These are phyloP conservation scores for Xestobium rufovillosum DNA, from an alignment of 2,888 invertebrate species.

Conservation along the genomic window DNA sequence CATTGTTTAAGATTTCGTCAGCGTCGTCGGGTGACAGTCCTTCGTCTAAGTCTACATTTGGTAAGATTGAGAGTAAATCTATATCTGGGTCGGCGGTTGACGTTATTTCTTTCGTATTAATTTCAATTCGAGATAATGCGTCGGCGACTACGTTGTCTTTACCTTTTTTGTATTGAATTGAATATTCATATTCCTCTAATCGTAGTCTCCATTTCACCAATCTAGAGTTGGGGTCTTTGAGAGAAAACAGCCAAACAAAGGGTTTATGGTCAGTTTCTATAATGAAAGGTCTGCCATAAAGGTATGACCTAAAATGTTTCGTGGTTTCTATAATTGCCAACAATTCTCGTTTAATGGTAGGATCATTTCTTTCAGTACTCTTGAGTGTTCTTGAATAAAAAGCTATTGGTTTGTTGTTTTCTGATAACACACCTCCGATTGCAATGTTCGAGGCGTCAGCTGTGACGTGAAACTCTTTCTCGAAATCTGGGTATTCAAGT, in stretches of 20 bases:
- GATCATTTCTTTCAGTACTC: conserved; percentile 9
- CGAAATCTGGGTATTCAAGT: conserved; percentile 4
- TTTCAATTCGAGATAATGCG: background rate
- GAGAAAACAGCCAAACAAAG: too few species aligned
- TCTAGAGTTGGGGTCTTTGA: conserved; percentile 6
- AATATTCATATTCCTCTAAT: conserved; percentile 1
- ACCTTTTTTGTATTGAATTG: conserved; percentile 1
- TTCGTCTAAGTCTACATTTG: background rate
- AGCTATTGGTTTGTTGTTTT: conserved; percentile 6
- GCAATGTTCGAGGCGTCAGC: conserved; percentile 9
- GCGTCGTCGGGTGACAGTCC: background rate
- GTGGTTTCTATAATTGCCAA: conserved; percentile 9
- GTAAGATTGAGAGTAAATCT: conserved; percentile 3
- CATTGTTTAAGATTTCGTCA: too few species aligned
- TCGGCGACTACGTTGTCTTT: too few species aligned
- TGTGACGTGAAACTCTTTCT: conserved; percentile 8
- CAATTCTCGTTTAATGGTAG: conserved; percentile 9
- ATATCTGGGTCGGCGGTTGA: background rate
- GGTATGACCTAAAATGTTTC: conserved; percentile 14
- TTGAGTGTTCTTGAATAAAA: conserved; percentile 10
- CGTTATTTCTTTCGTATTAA: conserved; percentile 2
- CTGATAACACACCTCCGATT: background rate
- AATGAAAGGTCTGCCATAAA: conserved; percentile 8
- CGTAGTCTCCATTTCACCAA: conserved; percentile 8
- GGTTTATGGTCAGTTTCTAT: too few species aligned